These are phyloP conservation scores for Dendrolimus kikuchii DNA, from an alignment of 1,140 invertebrate genomes.

Conservation along the genomic window DNA sequence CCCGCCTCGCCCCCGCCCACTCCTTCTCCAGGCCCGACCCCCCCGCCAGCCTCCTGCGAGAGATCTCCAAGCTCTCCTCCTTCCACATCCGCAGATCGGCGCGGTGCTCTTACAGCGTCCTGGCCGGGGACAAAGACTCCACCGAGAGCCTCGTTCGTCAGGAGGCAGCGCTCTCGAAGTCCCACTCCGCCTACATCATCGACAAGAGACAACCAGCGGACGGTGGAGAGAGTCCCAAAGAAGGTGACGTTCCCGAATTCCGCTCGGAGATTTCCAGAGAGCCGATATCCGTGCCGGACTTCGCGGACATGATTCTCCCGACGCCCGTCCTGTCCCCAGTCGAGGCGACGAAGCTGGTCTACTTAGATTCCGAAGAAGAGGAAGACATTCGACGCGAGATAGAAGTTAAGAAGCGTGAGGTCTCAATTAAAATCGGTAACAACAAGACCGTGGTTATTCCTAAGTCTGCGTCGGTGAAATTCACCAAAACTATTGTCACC, in stretches of 20 bases:
- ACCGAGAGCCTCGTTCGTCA: constrained; percentile 75
- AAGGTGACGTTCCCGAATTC: constrained; percentile 30
- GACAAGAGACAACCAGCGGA: constrained; percentile 62
- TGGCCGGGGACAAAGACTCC: constrained; percentile 79
- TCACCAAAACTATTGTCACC: constrained; percentile 65
- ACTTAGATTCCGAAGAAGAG: constrained; percentile 80
- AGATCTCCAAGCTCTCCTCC: constrained; percentile 82
- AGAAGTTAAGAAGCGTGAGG: constrained; percentile 12
- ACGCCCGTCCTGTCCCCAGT: constrained; percentile 79
- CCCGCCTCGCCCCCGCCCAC: constrained; percentile 7
- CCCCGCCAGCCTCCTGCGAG: constrained; percentile 75
- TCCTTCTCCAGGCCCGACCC: constrained; percentile 15
- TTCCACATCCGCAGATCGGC: constrained; percentile 80
- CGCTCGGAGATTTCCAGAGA: constrained; percentile 72
- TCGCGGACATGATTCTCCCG: constrained; percentile 76
- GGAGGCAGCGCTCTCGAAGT: constrained; percentile 70
- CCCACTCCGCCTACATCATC: constrained; percentile 76
- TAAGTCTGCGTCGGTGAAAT: constrained; percentile 77
- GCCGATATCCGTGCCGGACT: constrained; percentile 84
- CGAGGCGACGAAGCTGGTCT: constrained; percentile 80
- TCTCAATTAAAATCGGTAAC: constrained; percentile 11
- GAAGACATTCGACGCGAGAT: constrained; percentile 65
- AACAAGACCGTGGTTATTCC: constrained; percentile 71
- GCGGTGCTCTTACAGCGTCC: constrained; percentile 80
- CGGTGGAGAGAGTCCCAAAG: constrained; percentile 48